phyloP scores from a whole-genome alignment of 2,888 invertebrate genomes.

The Magallana nippona region DNA sequence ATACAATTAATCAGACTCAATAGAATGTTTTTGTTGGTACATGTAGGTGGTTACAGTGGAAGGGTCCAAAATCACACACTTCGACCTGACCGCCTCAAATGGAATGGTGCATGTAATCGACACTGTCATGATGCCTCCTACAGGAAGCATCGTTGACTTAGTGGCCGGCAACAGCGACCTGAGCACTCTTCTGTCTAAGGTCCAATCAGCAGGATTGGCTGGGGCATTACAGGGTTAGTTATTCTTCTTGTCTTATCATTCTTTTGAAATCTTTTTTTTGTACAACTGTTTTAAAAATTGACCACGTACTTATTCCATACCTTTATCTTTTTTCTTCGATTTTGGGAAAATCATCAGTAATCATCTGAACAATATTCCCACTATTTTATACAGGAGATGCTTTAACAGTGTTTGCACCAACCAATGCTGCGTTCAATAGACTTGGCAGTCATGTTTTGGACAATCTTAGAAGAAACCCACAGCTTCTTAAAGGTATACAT shows the following conservation, averaged over 20 bases:
- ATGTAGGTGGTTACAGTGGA: slow-evolving; percentile 53
- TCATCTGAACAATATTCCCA: too few relatives aligned
- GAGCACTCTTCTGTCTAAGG: slow-evolving; percentile 57
- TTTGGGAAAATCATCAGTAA: too few relatives aligned
- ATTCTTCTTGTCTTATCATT: background rate
- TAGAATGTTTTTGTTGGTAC: too few relatives aligned
- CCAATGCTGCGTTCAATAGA: slow-evolving; percentile 55
- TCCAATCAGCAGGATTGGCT: slow-evolving; percentile 58
- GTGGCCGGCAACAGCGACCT: slow-evolving; percentile 58
- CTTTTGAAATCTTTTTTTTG: too few relatives aligned
- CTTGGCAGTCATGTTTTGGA: slow-evolving; percentile 50
- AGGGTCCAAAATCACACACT: slow-evolving; percentile 55
- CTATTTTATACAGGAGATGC: slow-evolving; percentile 41
- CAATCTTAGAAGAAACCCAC: slow-evolving; percentile 49
- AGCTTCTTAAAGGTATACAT: slow-evolving; percentile 50
- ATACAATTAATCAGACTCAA: background rate
- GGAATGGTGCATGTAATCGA: slow-evolving; percentile 63
- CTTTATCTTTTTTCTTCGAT: too few relatives aligned
- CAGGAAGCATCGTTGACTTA: slow-evolving; percentile 59
- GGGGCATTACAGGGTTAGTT: slow-evolving; percentile 52
- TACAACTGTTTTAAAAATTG: too few relatives aligned
- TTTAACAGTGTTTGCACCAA: slow-evolving; percentile 58
- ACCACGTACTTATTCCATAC: too few relatives aligned
- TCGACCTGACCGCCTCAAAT: slow-evolving; percentile 58
- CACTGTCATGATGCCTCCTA: slow-evolving; percentile 64